Base-by-base conservation (phyloP, 2,113 vertebrate species). In the Osmerus eperlanus region DNA sequence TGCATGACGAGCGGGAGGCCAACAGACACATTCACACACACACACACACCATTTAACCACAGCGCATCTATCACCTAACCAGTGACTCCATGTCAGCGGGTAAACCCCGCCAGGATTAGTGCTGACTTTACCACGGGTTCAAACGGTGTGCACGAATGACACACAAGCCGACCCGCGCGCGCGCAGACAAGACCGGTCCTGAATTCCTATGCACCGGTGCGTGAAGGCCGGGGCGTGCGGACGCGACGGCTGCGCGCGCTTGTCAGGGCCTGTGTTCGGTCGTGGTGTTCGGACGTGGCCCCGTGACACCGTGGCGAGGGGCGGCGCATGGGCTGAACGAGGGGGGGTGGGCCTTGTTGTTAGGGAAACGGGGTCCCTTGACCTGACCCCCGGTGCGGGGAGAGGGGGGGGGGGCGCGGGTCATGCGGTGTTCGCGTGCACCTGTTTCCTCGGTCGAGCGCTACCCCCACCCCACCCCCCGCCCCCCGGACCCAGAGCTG, bases 341-440 rank as follows among this genome's bases (percentile, higher is more conserved):
- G 12, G 55, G 19, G 65, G 41, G 58, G 67, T 61, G 67, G n/a
- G 55, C 21, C 66, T 16, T 54, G 52, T 54, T 54, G 52, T 14
- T 11, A 14, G 52, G 52, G 9, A 14, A 66, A 29, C 32, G 28
- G 41, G 68, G 55, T 70, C 63, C 64, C 76, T 75, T 32, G 29
- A 21, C 21, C 67, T 68, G 59, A 71, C 65, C 73, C 12, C 3
- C 21, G 62, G 29, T 67, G 53, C 41, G 53, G 63, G 58, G 54
- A 65, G 18, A n/a, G 19, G 28, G n/a, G 32, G 28, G n/a, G 32
- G 29, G 29, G 29, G 29, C 68, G 70, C 12, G 51, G 59, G 66
- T 62, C 62, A 73, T 65, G 41, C 73, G 77, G 56, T 52, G 65
- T 67, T 56, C 70, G 68, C 36, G 67, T 58, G 28, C 82, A 79